phyloP scores from a whole-genome alignment of 2,113 vertebrate species.

The Gymnocephalus cernua region DNA sequence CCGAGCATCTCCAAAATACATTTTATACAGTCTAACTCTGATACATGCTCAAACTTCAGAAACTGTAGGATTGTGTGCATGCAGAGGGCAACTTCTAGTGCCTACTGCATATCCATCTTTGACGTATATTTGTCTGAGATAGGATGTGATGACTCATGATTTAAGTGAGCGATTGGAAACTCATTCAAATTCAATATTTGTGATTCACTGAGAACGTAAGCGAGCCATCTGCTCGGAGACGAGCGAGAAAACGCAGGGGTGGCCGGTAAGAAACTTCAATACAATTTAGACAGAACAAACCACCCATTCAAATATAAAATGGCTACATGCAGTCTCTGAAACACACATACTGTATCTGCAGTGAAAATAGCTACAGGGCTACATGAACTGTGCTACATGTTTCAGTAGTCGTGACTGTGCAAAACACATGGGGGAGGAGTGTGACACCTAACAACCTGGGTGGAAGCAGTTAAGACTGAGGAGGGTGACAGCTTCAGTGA shows the following conservation, averaged over 20 bases:
- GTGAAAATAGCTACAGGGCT: conserved; percentile 11
- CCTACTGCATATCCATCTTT: conserved; percentile 49
- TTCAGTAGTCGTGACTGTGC: conserved; percentile 5
- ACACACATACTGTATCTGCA: not conserved
- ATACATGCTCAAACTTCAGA: conserved; percentile 37
- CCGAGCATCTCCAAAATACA: conserved; percentile 58
- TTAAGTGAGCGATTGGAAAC: conserved; percentile 50
- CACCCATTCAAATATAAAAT: conserved; percentile 27
- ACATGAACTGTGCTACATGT: not conserved
- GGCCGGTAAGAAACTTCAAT: conserved; percentile 26
- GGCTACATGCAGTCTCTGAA: not conserved
- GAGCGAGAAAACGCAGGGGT: not conserved
- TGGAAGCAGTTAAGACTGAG: not conserved
- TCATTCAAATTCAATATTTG: conserved; percentile 65
- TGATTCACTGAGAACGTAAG: conserved; percentile 44
- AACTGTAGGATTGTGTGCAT: not conserved
- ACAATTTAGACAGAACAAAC: conserved; percentile 44
- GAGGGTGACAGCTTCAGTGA: conserved; percentile 7
- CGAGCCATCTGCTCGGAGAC: conserved; percentile 50
- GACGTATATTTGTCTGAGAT: conserved; percentile 43
- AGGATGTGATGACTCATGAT: conserved; percentile 55
- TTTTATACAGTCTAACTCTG: conserved; percentile 35
- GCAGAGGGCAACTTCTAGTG: conserved; percentile 18
- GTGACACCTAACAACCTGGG: conserved; percentile 19
- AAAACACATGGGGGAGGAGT: conserved; percentile 15